phyloP scores from a whole-genome alignment of 1,140 invertebrate genomes.

The Drosophila murphyi region DNA sequence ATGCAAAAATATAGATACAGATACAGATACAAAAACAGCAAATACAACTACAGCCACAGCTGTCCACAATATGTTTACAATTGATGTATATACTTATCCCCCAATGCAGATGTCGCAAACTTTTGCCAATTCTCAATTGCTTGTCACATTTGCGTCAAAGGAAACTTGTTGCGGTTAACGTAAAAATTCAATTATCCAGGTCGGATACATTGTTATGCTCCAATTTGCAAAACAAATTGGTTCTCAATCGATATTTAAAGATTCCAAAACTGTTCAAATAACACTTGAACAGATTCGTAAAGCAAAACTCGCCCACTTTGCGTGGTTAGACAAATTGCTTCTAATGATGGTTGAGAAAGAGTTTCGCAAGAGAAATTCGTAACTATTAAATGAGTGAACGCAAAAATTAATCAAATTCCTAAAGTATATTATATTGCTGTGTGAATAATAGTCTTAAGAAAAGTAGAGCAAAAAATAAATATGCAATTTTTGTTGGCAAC shows the following conservation, averaged over 20 bases:
- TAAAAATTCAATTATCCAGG: constrained; percentile 7
- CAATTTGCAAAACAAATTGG: background rate
- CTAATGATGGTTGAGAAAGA: background rate
- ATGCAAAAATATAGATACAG: constrained; percentile 14
- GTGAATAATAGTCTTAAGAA: background rate
- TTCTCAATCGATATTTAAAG: background rate
- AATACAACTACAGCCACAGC: constrained; percentile 9
- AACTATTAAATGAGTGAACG: background rate
- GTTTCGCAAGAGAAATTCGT: background rate
- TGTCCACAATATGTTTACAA: constrained; percentile 41
- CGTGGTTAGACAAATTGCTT: background rate
- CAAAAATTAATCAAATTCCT: no score
- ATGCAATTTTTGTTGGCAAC: background rate
- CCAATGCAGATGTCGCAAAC: constrained; percentile 18
- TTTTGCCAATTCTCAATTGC: constrained; percentile 65
- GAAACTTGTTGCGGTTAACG: constrained; percentile 13
- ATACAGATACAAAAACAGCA: constrained; percentile 7
- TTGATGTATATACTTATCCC: constrained; percentile 27
- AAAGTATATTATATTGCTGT: no score
- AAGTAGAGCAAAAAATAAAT: background rate
- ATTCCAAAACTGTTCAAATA: no score
- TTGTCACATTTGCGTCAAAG: constrained; percentile 44
- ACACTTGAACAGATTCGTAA: background rate
- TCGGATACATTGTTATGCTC: background rate
- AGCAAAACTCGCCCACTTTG: background rate